A percentile compares a stretch with the other conserved stretches of the same genome.
Conservation (phyloP, 2,113 vertebrate genomes). For the Crypturellus undulatus region DNA sequence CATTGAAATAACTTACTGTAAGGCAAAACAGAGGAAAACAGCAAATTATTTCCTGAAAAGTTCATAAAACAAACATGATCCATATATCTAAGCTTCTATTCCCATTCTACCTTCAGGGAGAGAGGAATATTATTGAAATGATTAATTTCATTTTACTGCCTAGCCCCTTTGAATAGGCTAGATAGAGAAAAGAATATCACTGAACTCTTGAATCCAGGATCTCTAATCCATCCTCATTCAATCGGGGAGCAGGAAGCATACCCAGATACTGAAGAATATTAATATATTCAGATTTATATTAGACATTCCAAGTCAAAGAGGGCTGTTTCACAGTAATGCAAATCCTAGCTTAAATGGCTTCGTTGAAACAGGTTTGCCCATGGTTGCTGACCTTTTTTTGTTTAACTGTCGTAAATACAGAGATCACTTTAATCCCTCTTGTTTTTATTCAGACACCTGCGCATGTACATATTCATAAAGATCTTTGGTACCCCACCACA, state of each 20-base stretch:
- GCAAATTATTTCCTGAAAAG: constrained; percentile 38
- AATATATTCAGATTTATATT: constrained; percentile 48
- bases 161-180: constrained; percentile 55
- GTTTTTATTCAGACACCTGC: constrained; percentile 61
- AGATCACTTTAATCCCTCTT: constrained; percentile 31
- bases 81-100: constrained; percentile 42
- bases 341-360: constrained; percentile 25
- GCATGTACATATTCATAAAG: constrained; percentile 49
- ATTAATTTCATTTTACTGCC: constrained; percentile 68
- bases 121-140: constrained; percentile 38
- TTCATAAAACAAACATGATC: constrained; percentile 64
- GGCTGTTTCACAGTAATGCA: constrained; percentile 5
- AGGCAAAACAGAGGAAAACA: neutral
- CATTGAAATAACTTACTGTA: neutral
- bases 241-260: constrained; percentile 12
- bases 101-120: constrained; percentile 42
- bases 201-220: neutral
- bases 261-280: neutral
- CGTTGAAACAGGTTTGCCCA: constrained; percentile 26
- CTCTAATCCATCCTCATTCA: neutral
- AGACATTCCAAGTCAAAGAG: neutral
- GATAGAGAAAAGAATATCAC: constrained; percentile 40
- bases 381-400: constrained; percentile 40
- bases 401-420: constrained; percentile 1
- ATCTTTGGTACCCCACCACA: constrained; percentile 1